These are phyloP conservation scores for Homalodisca vitripennis DNA, from an alignment of 1,140 invertebrate species.

Conservation along the genomic window DNA sequence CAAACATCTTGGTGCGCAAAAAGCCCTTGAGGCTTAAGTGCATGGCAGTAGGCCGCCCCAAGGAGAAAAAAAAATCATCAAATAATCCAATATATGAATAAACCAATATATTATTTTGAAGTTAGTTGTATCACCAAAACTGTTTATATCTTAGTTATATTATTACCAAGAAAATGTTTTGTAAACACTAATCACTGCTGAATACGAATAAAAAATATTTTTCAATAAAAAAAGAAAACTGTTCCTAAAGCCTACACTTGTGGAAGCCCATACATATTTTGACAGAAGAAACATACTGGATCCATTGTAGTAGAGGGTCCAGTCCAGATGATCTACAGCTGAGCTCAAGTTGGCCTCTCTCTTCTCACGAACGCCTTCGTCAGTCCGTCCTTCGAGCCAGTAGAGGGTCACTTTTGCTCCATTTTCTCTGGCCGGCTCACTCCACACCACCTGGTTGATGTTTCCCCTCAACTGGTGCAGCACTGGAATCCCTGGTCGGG, in stretches of 20 bases:
- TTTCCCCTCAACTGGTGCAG: slow-evolving; percentile 61
- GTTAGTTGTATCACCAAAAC: no score
- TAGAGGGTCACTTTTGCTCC: slow-evolving; percentile 62
- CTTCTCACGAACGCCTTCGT: slow-evolving; percentile 33
- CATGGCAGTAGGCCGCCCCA: no score
- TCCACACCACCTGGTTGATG: slow-evolving; percentile 71
- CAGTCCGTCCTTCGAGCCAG: slow-evolving; percentile 53
- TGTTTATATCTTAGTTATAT: no score
- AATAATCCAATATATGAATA: no score
- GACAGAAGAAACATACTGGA: slow-evolving; percentile 61
- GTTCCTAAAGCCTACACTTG: no score
- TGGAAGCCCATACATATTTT: no score
- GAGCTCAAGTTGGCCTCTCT: slow-evolving; percentile 37
- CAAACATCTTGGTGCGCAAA: no score
- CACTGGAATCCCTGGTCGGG: slow-evolving; percentile 63
- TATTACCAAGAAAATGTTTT: no score
- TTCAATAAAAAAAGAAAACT: slow-evolving; percentile 22
- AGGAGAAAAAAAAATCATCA: no score
- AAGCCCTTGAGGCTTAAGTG: no score
- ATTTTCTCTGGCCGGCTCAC: slow-evolving; percentile 60
- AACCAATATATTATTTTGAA: no score
- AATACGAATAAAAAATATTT: neutral
- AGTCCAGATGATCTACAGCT: slow-evolving; percentile 46
- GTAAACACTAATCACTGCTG: no score
- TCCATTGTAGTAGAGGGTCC: slow-evolving; percentile 78